Percentiles rank a stretch among this genome's conserved stretches.
These are phyloP conservation scores for Cyprinella venusta DNA, from an alignment of 2,797 vertebrate species.

Conservation along the genomic window DNA sequence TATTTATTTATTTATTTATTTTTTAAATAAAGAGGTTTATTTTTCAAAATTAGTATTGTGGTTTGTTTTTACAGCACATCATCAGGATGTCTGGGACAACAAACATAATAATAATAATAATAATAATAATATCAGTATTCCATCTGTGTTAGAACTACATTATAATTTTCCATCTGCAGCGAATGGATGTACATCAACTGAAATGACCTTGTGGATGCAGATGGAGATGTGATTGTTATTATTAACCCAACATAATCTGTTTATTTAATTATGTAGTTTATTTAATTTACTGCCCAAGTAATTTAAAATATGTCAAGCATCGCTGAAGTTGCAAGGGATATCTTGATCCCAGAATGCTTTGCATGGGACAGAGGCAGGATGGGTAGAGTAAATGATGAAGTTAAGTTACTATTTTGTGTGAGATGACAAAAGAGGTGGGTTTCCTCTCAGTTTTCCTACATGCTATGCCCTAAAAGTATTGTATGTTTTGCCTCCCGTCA, in stretches of 20 bases:
- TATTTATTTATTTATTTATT: no score
- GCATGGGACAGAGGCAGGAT: not conserved
- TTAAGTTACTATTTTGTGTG: no score
- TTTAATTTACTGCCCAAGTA: not conserved
- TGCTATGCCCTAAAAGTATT: not conserved
- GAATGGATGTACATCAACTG: not conserved
- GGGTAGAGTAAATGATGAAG: no score
- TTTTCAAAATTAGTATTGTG: not conserved
- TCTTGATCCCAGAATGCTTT: not conserved
- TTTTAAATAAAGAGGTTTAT: not conserved
- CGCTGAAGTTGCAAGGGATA: not conserved
- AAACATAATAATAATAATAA: not conserved
- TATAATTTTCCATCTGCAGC: not conserved
- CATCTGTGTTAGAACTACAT: not conserved
- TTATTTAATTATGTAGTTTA: not conserved
- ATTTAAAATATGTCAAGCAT: not conserved
- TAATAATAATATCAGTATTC: not conserved
- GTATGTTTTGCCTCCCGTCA: not conserved
- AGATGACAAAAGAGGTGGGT: not conserved
- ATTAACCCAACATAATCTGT: not conserved
- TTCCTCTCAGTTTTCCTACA: not conserved
- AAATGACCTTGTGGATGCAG: not conserved
- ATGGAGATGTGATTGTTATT: conserved; percentile 1
- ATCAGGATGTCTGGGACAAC: not conserved
- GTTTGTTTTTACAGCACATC: conserved; percentile 1